Conservation (phyloP, 2,888 invertebrate genomes). For the Calephelis perditalis region DNA sequence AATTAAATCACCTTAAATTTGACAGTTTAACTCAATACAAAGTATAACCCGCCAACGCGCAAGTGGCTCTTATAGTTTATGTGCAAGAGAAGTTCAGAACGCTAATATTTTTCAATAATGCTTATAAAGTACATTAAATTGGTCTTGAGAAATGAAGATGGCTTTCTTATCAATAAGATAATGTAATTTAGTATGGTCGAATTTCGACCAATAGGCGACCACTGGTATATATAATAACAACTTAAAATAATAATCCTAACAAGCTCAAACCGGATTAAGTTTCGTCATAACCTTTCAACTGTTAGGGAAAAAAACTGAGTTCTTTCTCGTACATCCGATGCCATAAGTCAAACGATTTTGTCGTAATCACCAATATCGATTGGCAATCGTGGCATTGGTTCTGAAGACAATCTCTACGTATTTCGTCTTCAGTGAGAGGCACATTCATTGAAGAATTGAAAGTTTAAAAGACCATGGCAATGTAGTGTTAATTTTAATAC, state of each 20-base stretch:
- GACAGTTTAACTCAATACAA: no score
- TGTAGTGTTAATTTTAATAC: background rate
- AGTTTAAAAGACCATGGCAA: constrained; percentile 1
- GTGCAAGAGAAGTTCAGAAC: no score
- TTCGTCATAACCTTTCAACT: constrained; percentile 1
- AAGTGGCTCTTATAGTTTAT: no score
- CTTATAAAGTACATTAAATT: no score
- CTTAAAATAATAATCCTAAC: background rate
- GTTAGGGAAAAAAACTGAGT: background rate
- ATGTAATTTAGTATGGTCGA: no score
- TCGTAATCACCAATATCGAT: constrained; percentile 6
- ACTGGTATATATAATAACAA: no score
- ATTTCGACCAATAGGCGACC: no score
- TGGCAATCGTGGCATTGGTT: constrained; percentile 10
- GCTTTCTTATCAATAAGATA: no score
- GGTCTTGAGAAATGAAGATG: no score
- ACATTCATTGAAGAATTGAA: constrained; percentile 9
- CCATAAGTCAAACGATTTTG: constrained; percentile 1
- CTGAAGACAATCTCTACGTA: constrained; percentile 7
- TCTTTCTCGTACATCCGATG: background rate
- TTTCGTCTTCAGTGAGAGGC: constrained; percentile 10
- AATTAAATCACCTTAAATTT: no score
- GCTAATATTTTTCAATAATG: no score
- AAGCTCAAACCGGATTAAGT: background rate
- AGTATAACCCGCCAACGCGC: no score